These are phyloP conservation scores for Perca schrenkii DNA, from an alignment of 2,113 vertebrate genomes.

Conservation along the genomic window DNA sequence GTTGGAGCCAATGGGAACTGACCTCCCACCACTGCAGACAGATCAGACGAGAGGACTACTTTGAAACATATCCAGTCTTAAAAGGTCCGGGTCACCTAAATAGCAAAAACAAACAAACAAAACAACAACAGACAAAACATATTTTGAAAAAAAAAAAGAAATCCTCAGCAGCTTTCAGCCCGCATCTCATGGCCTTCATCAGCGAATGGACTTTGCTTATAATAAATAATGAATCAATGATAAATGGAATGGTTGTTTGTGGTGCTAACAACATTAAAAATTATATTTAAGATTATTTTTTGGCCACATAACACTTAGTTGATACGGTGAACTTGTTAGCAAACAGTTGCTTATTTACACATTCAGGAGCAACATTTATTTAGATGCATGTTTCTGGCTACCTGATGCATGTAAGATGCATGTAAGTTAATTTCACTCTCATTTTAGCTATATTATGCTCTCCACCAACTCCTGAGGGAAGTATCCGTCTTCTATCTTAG, in stretches of 20 bases:
- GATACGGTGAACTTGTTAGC: not conserved
- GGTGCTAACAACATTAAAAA: not conserved
- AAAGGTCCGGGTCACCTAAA: constrained; percentile 15
- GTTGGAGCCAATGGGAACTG: constrained; percentile 44
- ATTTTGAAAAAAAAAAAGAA: not conserved
- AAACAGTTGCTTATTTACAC: constrained; percentile 25
- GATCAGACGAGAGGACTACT: constrained; percentile 42
- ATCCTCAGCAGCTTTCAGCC: not conserved
- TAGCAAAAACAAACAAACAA: not conserved
- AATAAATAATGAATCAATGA: not conserved
- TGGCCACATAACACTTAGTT: not conserved
- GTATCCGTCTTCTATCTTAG: not conserved
- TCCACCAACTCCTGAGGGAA: not conserved
- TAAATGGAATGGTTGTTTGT: not conserved
- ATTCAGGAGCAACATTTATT: not conserved
- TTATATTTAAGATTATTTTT: not conserved
- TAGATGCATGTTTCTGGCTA: constrained; percentile 7
- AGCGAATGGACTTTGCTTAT: not conserved
- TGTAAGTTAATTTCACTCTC: not conserved
- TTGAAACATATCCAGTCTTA: constrained; percentile 15
- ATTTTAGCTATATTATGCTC: not conserved
- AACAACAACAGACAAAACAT: not conserved
- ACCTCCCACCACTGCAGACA: constrained; percentile 44
- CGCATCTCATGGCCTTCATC: not conserved
- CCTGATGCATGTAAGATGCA: not conserved